These are phyloP conservation scores for human DNA, from an alignment of 2,113 vertebrate genomes.

Conservation along the genomic window DNA sequence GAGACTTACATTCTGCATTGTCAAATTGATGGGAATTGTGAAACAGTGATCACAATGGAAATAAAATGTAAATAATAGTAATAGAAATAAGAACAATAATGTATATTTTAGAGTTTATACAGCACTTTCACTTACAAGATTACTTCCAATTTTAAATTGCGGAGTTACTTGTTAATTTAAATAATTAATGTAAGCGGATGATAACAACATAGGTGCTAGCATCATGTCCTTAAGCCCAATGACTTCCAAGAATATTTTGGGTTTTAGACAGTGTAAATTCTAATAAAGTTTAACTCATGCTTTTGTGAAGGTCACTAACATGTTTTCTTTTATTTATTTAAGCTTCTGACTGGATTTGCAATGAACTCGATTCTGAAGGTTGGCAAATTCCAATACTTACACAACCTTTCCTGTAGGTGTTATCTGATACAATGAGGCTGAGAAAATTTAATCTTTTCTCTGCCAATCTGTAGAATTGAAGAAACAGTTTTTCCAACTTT, in stretches of 20 bases:
- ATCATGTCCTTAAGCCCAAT: neutral
- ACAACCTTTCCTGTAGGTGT: constrained; percentile 27
- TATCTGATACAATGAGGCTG: constrained; percentile 55
- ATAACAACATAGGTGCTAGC: neutral
- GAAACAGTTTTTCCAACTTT: neutral
- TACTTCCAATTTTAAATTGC: neutral
- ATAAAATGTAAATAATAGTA: neutral
- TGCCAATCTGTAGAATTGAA: constrained; percentile 5
- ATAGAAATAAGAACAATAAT: neutral
- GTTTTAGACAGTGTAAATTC: neutral
- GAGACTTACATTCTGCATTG: neutral
- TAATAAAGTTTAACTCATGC: neutral
- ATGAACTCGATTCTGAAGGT: neutral
- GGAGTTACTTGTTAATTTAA: neutral
- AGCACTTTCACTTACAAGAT: neutral
- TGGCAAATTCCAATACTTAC: constrained; percentile 44
- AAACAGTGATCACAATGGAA: neutral
- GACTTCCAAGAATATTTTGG: neutral
- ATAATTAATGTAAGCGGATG: neutral
- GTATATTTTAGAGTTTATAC: neutral
- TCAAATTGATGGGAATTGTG: neutral
- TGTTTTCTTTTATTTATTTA: constrained; percentile 53
- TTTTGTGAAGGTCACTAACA: constrained; percentile 42
- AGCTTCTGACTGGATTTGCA: constrained; percentile 15
- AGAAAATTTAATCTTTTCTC: constrained; percentile 52